Base-by-base conservation (phyloP, 2,113 vertebrate species). In the Nipponia nippon region DNA sequence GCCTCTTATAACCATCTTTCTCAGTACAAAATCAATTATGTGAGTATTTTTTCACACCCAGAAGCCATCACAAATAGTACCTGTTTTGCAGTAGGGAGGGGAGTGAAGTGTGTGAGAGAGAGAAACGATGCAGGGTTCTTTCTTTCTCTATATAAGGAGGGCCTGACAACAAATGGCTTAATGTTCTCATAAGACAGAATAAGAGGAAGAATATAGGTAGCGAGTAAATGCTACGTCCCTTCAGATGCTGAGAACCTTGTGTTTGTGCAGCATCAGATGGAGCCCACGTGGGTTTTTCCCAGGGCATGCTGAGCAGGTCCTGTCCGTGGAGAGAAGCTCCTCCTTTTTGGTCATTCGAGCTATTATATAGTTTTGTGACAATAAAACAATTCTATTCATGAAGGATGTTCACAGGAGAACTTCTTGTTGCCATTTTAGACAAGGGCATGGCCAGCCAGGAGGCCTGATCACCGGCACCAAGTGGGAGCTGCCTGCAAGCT, bases 61-160 rank as follows among this genome's bases (percentile, higher is more conserved):
- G 69, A 78, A 78, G 26, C 18, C 38, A 55, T 90, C 34, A 73
- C 36, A 53, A 27, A 17, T 66, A 46, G 13, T 44, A 47, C 30
- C 23, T 79, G 7, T 78, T 78, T 30, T 85, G 18, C 30, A 36
- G 9, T 36, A 27, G 12, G 59, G 50, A 65, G 10, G 42, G 23
- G n/a, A 20, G 8, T 44, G 53, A 34, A 13, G 25, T n/a, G 13
- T 34, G 46, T 32, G 29, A 47, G 46, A 47, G 9, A 32, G 46
- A 80, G 29, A 77, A 73, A 38, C 0, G 0, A 21, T 69, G 3
- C 29, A 63, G 9, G 7, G 8, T 79, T 86, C 22, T 32, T 83
- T 90, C 32, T 72, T 46, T 67, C 27, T 81, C 58, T 75, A 1
- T 75, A 1, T 50, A 69, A 73, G 77, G 83, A 89, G 50, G 36